Evolutionary conservation across 53 echinoderm and acorn worm species (phyloP).

Genomic region (Zoroaster sp.): DNA sequence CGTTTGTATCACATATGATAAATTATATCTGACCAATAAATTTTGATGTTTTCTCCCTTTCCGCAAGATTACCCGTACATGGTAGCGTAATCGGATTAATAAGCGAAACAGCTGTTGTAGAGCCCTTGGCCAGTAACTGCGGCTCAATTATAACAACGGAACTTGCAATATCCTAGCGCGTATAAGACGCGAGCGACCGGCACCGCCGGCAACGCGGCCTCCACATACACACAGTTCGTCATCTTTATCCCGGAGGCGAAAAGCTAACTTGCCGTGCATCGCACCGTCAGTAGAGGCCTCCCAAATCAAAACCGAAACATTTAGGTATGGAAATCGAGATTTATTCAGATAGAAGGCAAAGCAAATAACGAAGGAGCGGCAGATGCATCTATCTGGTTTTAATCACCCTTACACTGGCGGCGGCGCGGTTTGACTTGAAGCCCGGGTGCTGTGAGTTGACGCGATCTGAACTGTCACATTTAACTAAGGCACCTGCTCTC

Average conservation of each 20-base stretch:
- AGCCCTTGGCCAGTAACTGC: slow-evolving; percentile 19
- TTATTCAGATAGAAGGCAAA: slow-evolving; percentile 54
- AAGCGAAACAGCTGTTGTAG: slow-evolving; percentile 59
- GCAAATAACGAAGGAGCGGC: slow-evolving; percentile 27
- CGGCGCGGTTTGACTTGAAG: slow-evolving; percentile 56
- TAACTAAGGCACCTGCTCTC: slow-evolving; percentile 48
- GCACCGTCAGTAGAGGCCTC: slow-evolving; percentile 11
- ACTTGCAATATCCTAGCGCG: slow-evolving; percentile 47
- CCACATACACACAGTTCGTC: slow-evolving; percentile 29
- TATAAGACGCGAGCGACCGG: slow-evolving; percentile 6
- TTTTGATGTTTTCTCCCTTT: slow-evolving; percentile 60
- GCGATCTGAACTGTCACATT: slow-evolving; percentile 64
- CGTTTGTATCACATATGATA: slow-evolving; percentile 47
- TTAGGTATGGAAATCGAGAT: slow-evolving; percentile 51
- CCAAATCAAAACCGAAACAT: slow-evolving; percentile 53
- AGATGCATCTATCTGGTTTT: slow-evolving; percentile 53
- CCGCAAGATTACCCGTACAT: slow-evolving; percentile 62
- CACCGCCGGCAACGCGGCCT: slow-evolving; percentile 38
- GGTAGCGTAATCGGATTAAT: slow-evolving; percentile 55
- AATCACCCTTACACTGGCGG: slow-evolving; percentile 31
- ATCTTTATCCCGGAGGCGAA: slow-evolving; percentile 32
- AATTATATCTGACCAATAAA: slow-evolving; percentile 59
- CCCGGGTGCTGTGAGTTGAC: slow-evolving; percentile 14
- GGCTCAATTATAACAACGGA: slow-evolving; percentile 20
- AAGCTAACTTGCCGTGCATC: slow-evolving; percentile 43